Percentiles rank a stretch among this genome's conserved stretches.
These are phyloP conservation scores for Tuberolachnus salignus DNA, from an alignment of 2,888 invertebrate genomes.

Conservation along the genomic window DNA sequence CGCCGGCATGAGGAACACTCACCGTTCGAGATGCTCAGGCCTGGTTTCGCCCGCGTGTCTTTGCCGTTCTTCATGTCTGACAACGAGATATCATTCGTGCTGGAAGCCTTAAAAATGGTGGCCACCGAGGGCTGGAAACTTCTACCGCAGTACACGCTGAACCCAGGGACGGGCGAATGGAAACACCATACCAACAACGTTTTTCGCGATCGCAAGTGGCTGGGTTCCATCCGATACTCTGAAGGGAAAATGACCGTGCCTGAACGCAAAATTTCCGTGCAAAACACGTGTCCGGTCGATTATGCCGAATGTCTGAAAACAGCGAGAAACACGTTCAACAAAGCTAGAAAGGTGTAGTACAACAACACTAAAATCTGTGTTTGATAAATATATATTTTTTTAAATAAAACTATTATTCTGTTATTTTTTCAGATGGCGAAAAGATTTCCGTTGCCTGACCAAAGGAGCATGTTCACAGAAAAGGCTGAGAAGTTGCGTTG, in stretches of 20 bases:
- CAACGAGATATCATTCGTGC: conserved; percentile 77
- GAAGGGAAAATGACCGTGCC: conserved; percentile 78
- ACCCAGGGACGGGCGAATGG: conserved; percentile 89
- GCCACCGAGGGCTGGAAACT: conserved; percentile 89
- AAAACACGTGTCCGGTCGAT: conserved; percentile 76
- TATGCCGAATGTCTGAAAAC: conserved; percentile 79
- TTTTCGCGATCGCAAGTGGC: conserved; percentile 81
- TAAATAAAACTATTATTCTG: background rate
- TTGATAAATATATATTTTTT: background rate
- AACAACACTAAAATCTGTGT: background rate
- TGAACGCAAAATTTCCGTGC: conserved; percentile 74
- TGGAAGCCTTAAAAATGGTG: conserved; percentile 84
- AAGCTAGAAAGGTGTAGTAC: conserved; percentile 69
- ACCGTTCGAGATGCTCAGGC: conserved; percentile 74
- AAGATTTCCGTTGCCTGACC: conserved; percentile 76
- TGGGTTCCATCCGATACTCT: conserved; percentile 76
- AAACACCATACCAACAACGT: conserved; percentile 78
- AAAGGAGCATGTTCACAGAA: conserved; percentile 73
- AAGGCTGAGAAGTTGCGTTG: conserved; percentile 77
- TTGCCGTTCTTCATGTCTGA: conserved; percentile 85
- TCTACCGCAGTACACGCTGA: conserved; percentile 84
- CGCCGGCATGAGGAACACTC: conserved; percentile 66
- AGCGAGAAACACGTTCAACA: conserved; percentile 77
- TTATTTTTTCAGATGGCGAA: conserved; percentile 67
- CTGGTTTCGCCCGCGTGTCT: conserved; percentile 85